Evolutionary conservation across 23 tunicate genomes (phyloP).

Genomic region (Halocynthia roretzi): DNA sequence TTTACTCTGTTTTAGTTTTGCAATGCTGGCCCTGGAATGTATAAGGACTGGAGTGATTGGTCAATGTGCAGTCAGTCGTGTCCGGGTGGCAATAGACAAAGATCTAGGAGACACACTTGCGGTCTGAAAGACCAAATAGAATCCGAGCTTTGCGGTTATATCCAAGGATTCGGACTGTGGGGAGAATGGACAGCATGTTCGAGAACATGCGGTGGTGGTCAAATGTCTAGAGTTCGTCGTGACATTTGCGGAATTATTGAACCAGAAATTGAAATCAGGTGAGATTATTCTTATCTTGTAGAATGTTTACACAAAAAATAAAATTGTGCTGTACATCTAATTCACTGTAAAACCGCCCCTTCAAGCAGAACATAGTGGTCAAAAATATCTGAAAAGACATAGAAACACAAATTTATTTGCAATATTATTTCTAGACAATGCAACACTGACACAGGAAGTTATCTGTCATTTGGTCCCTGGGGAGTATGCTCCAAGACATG

Average conservation of each 20-base stretch:
- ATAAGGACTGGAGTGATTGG: slow-evolving; percentile 38
- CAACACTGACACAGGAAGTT: slow-evolving; percentile 68
- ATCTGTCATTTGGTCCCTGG: slow-evolving; percentile 51
- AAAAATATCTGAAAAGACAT: too few species aligned
- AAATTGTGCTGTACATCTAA: too few species aligned
- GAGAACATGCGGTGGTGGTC: slow-evolving; percentile 88
- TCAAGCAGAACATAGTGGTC: too few species aligned
- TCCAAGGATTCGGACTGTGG: slow-evolving; percentile 62
- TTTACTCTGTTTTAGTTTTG: slow-evolving; percentile 22
- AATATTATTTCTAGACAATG: slow-evolving; percentile 27
- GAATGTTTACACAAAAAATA: too few species aligned
- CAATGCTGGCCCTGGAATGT: slow-evolving; percentile 18
- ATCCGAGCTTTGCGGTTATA: slow-evolving; percentile 46
- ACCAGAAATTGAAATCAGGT: slow-evolving; percentile 21
- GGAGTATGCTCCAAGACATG: slow-evolving; percentile 79
- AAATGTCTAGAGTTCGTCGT: slow-evolving; percentile 30
- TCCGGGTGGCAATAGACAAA: slow-evolving; percentile 38
- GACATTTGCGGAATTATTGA: slow-evolving; percentile 43
- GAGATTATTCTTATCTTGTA: background rate
- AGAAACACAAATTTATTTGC: too few species aligned
- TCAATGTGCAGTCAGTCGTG: slow-evolving; percentile 47
- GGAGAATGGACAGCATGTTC: slow-evolving; percentile 65
- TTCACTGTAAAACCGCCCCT: too few species aligned
- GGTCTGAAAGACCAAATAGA: slow-evolving; percentile 13
- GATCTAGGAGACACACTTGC: slow-evolving; percentile 41